phyloP scores from a whole-genome alignment of 2,888 invertebrate genomes.

The Drosophila rellima region DNA sequence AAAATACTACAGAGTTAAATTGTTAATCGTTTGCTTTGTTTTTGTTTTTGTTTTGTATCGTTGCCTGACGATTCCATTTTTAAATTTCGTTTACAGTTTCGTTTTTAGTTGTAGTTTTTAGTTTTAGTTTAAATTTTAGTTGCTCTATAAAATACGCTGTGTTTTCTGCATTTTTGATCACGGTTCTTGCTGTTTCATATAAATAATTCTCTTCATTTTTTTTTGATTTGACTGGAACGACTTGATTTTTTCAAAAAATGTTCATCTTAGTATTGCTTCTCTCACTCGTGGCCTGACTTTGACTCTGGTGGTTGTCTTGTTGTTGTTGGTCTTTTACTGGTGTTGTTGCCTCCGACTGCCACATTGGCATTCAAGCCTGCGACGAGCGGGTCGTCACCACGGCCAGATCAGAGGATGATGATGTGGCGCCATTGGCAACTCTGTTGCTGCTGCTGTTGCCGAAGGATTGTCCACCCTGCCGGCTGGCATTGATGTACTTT shows the following conservation, averaged over 20 bases:
- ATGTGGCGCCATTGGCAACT: constrained; percentile 16
- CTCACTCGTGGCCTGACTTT: constrained; percentile 57
- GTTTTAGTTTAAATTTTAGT: constrained; percentile 30
- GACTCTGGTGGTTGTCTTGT: constrained; percentile 44
- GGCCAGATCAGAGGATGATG: constrained; percentile 36
- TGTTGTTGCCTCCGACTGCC: constrained; percentile 17
- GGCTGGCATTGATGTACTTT: constrained; percentile 34
- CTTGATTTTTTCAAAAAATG: constrained; percentile 68
- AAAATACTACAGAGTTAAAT: constrained; percentile 71
- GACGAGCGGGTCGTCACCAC: constrained; percentile 36
- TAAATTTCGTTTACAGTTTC: constrained; percentile 53
- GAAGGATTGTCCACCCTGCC: constrained; percentile 22
- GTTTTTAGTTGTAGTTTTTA: constrained; percentile 41
- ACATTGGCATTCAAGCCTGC: constrained; percentile 45
- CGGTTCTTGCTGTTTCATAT: constrained; percentile 75
- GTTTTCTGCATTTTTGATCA: constrained; percentile 66
- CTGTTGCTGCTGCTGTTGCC: constrained; percentile 28
- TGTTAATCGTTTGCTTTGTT: constrained; percentile 37
- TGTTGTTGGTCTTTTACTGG: constrained; percentile 31
- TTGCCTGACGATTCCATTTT: constrained; percentile 71
- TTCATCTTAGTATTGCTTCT: constrained; percentile 58
- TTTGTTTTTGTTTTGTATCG: constrained; percentile 66
- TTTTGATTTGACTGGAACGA: constrained; percentile 68
- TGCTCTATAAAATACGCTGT: constrained; percentile 74
- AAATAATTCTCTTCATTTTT: constrained; percentile 29